phyloP scores from a whole-genome alignment of 2,113 vertebrate species.

The Electrona antarctica region DNA sequence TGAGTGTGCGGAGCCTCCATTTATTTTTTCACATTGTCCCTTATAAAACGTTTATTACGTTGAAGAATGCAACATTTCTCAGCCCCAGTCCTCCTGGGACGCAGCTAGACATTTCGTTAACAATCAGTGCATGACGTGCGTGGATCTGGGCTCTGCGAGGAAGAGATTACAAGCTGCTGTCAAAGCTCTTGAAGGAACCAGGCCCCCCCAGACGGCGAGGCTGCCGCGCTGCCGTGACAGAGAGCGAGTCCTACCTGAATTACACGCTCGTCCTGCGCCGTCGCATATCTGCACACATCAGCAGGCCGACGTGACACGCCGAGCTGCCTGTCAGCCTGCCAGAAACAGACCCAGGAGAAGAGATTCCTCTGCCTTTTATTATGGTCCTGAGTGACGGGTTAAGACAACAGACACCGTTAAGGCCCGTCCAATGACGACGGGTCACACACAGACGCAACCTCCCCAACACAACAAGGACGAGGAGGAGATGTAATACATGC shows the following conservation, averaged over 20 bases:
- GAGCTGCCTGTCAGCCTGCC: slow-evolving; percentile 3
- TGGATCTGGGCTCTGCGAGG: not conserved
- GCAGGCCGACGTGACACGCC: not conserved
- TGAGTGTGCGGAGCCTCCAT: no score
- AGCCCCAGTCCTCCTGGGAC: no score
- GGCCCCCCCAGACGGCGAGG: not conserved
- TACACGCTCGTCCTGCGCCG: slow-evolving; percentile 5
- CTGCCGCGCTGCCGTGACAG: not conserved
- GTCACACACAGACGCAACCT: not conserved
- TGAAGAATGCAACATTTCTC: no score
- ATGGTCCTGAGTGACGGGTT: not conserved
- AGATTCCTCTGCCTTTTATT: not conserved
- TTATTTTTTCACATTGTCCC: no score
- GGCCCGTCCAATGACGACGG: not conserved
- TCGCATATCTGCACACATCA: not conserved
- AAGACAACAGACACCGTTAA: not conserved
- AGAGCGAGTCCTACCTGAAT: slow-evolving; percentile 34
- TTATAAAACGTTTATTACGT: no score
- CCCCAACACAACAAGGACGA: not conserved
- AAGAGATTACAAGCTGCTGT: not conserved
- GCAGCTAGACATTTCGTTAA: no score
- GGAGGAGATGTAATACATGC: not conserved
- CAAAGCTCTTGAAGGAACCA: slow-evolving; percentile 3
- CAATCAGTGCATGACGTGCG: no score
- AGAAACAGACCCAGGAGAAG: slow-evolving; percentile 5